phyloP scores from a whole-genome alignment of 2,888 invertebrate genomes.

The Leucoma salicis region DNA sequence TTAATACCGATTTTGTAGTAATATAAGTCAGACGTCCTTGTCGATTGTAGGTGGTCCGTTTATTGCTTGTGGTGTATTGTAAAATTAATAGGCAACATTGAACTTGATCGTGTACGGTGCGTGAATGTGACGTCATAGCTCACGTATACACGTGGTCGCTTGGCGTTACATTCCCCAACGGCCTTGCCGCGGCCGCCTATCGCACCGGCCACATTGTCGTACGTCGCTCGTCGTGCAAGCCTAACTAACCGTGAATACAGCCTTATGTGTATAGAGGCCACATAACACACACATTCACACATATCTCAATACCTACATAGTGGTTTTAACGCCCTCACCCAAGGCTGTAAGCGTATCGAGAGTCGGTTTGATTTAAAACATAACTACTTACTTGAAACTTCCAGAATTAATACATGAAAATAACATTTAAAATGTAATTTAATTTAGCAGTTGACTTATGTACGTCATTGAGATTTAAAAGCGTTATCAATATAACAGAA shows the following conservation, averaged over 20 bases:
- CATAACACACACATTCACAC: slow-evolving; percentile 12
- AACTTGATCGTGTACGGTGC: slow-evolving; percentile 72
- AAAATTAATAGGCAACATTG: slow-evolving; percentile 75
- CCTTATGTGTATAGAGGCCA: slow-evolving; percentile 25
- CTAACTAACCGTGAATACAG: slow-evolving; percentile 42
- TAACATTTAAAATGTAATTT: too few relatives aligned
- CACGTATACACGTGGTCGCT: slow-evolving; percentile 47
- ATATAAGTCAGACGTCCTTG: slow-evolving; percentile 26
- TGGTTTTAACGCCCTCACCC: slow-evolving; percentile 2
- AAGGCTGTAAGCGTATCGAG: slow-evolving; percentile 3
- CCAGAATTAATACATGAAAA: too few relatives aligned
- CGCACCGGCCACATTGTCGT: slow-evolving; percentile 44
- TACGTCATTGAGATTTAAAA: too few relatives aligned
- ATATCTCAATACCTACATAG: background rate
- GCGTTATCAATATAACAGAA: too few relatives aligned
- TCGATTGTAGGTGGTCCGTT: slow-evolving; percentile 13
- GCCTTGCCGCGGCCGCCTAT: slow-evolving; percentile 52
- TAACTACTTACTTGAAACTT: background rate
- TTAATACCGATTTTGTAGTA: slow-evolving; percentile 19
- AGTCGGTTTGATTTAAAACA: background rate
- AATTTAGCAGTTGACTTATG: too few relatives aligned
- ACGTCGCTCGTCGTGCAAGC: slow-evolving; percentile 19
- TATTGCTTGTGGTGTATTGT: slow-evolving; percentile 41
- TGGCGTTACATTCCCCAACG: slow-evolving; percentile 40
- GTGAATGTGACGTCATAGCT: slow-evolving; percentile 65